Conservation (phyloP, 2,797 vertebrate species). For the Sternarchorhynchus goeldii region DNA sequence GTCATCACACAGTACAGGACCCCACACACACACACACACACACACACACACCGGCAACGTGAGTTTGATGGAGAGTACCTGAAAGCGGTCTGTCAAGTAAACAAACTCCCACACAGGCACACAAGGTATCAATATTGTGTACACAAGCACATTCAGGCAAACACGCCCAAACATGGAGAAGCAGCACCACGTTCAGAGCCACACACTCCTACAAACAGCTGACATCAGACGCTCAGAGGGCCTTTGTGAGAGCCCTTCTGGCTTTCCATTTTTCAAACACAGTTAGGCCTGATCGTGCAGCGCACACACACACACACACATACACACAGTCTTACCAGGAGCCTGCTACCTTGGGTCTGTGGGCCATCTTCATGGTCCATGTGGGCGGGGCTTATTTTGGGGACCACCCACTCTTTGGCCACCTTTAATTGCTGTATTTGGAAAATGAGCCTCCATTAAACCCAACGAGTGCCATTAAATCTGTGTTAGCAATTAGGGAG, state of each 20-base stretch:
- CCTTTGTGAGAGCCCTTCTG: conserved; percentile 51
- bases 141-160: conserved; percentile 26
- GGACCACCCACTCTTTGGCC: conserved; percentile 68
- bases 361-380: conserved; percentile 20
- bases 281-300: conserved; percentile 65
- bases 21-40: conserved; percentile 30
- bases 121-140: background rate
- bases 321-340: conserved; percentile 34
- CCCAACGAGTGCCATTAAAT: conserved; percentile 79
- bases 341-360: conserved; percentile 44
- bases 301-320: conserved; percentile 33
- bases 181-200: conserved; percentile 46
- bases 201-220: conserved; percentile 56
- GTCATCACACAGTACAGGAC: conserved; percentile 11
- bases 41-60: conserved; percentile 20
- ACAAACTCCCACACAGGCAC: conserved; percentile 32
- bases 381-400: conserved; percentile 69
- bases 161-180: conserved; percentile 22
- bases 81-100: conserved; percentile 22
- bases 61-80: conserved; percentile 27
- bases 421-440: conserved; percentile 72
- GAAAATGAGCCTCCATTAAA: conserved; percentile 77
- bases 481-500: conserved; percentile 67
- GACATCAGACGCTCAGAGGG: conserved; percentile 64
- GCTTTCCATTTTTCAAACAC: conserved; percentile 65